Conservation (phyloP, 2,113 vertebrate species). For the Heterocephalus glaber region DNA sequence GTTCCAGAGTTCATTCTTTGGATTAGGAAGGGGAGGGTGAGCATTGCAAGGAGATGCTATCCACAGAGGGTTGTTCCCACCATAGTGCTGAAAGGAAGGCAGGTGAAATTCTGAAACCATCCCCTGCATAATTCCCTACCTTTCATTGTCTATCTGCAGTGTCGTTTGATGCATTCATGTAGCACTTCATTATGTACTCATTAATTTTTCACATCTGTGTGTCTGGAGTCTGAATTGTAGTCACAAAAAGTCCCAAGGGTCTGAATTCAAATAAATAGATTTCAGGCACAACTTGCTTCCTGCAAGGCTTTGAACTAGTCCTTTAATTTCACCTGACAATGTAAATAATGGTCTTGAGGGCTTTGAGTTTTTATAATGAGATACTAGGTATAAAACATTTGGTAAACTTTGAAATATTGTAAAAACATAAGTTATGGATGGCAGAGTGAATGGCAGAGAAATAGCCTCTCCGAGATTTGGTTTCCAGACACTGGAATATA, state of each 20-base stretch:
- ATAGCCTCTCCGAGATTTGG: background rate
- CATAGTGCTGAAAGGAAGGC: background rate
- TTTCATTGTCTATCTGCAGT: constrained; percentile 51
- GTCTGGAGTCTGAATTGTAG: constrained; percentile 56
- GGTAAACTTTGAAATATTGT: constrained; percentile 28
- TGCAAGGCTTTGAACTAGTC: background rate
- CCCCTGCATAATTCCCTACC: background rate
- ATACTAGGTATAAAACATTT: constrained; percentile 11
- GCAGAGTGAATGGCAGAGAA: background rate
- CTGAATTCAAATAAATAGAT: constrained; percentile 26
- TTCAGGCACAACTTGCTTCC: constrained; percentile 21
- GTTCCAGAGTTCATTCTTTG: background rate
- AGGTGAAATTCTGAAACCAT: background rate
- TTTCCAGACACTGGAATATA: background rate
- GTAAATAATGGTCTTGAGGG: constrained; percentile 10
- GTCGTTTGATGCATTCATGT: constrained; percentile 48
- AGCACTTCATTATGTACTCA: constrained; percentile 61
- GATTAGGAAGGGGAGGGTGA: background rate
- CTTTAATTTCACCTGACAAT: constrained; percentile 48
- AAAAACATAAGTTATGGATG: background rate
- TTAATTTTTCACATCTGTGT: constrained; percentile 75
- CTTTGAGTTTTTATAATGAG: constrained; percentile 1
- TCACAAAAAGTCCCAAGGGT: constrained; percentile 9
- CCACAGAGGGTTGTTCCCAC: background rate
- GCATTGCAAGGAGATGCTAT: background rate